These are phyloP conservation scores for Characodon lateralis DNA, from an alignment of 2,797 vertebrate genomes.

Conservation along the genomic window DNA sequence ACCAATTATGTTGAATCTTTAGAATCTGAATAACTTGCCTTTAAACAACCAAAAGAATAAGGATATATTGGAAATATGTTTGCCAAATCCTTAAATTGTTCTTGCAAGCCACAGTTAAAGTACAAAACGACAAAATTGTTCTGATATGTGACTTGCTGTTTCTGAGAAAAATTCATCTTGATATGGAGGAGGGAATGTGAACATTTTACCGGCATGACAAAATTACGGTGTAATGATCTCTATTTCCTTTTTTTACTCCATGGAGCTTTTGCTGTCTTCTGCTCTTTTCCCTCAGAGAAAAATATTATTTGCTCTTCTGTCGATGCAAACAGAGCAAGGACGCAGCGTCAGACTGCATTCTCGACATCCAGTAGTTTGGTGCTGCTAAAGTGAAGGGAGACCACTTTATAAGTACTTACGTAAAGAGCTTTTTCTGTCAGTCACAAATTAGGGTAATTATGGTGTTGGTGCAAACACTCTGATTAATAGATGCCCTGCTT, in stretches of 20 bases:
- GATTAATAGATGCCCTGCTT: conserved; percentile 2
- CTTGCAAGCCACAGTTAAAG: neutral
- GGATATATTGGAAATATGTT: neutral
- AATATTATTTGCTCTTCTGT: conserved; percentile 34
- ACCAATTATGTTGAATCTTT: neutral
- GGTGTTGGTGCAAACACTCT: neutral
- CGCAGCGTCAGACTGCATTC: conserved; percentile 14
- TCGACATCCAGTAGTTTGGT: neutral
- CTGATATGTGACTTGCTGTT: neutral
- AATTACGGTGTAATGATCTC: neutral
- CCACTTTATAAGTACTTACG: neutral
- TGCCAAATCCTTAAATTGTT: neutral
- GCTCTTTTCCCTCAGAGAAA: conserved; percentile 27
- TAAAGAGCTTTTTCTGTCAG: neutral
- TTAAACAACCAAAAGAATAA: neutral
- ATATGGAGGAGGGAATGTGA: neutral
- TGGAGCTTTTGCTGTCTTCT: conserved; percentile 19
- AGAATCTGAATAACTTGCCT: neutral
- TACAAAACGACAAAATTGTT: neutral
- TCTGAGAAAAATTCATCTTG: neutral
- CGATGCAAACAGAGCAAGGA: conserved; percentile 38
- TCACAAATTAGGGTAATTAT: conserved; percentile 6
- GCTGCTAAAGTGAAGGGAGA: conserved; percentile 6
- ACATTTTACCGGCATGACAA: conserved; percentile 1
- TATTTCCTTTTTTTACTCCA: neutral